Conservation (phyloP, 2,888 invertebrate species). For the Drosophila rellima region DNA sequence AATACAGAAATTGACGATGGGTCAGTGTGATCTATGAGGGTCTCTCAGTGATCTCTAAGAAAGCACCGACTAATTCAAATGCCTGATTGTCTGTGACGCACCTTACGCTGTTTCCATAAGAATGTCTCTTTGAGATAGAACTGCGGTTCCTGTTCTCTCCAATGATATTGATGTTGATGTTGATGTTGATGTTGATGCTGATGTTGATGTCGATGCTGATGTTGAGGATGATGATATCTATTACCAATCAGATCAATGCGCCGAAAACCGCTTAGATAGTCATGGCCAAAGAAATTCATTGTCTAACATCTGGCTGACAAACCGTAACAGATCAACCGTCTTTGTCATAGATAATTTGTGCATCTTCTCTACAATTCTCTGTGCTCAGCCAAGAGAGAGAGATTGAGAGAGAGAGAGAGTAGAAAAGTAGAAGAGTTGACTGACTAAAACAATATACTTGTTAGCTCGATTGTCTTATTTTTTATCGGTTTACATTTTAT, state of each 20-base stretch:
- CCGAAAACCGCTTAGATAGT: conserved; percentile 83
- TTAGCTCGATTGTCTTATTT: neutral
- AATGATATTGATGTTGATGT: conserved; percentile 54
- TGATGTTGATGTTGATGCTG: conserved; percentile 2
- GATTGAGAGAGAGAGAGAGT: neutral
- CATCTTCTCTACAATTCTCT: conserved; percentile 34
- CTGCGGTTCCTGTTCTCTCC: conserved; percentile 59
- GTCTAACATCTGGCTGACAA: conserved; percentile 54
- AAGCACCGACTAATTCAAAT: conserved; percentile 8
- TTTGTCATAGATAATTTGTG: conserved; percentile 29
- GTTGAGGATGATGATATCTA: conserved; percentile 47
- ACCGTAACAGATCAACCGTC: conserved; percentile 39
- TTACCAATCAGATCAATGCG: conserved; percentile 73
- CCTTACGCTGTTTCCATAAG: conserved; percentile 69
- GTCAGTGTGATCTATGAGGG: conserved; percentile 4
- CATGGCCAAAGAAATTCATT: conserved; percentile 84
- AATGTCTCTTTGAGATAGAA: conserved; percentile 47
- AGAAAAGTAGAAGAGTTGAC: neutral
- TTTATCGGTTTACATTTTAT: neutral
- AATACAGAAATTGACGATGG: conserved; percentile 33
- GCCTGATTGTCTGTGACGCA: conserved; percentile 39
- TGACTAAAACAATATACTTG: neutral
- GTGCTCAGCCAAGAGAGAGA: conserved; percentile 3
- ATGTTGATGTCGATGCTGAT: conserved; percentile 11
- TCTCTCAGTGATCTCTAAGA: neutral